A percentile compares a stretch with the other conserved stretches of the same genome.
These are phyloP conservation scores for Electrona antarctica DNA, from an alignment of 2,113 vertebrate genomes.

Conservation along the genomic window DNA sequence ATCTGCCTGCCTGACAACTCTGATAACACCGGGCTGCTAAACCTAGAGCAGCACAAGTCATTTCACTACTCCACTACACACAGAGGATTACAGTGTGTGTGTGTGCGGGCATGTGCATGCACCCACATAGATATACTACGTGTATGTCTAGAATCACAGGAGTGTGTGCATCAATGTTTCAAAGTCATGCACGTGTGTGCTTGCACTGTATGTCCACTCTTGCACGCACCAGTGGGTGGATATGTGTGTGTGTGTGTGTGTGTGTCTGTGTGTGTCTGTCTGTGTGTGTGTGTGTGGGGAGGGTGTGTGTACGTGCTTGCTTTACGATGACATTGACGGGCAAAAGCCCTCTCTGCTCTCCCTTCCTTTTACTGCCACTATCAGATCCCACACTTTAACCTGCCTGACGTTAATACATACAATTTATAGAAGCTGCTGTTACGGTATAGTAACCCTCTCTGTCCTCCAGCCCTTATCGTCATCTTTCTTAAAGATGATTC, in stretches of 20 bases:
- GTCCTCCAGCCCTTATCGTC: constrained; percentile 18
- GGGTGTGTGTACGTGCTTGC: constrained; percentile 20
- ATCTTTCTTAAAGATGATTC: constrained; percentile 53
- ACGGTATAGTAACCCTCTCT: constrained; percentile 28
- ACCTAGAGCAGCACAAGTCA: constrained; percentile 56
- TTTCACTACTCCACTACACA: constrained; percentile 34
- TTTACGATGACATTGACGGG: constrained; percentile 59
- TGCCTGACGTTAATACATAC: constrained; percentile 32
- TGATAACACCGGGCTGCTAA: constrained; percentile 58
- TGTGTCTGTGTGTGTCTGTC: too few relatives aligned
- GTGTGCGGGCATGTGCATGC: not conserved
- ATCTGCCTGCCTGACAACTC: constrained; percentile 63
- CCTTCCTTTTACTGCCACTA: constrained; percentile 52
- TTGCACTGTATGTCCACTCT: constrained; percentile 25
- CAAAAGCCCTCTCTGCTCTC: constrained; percentile 45
- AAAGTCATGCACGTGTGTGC: constrained; percentile 9
- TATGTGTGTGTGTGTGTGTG: too few relatives aligned
- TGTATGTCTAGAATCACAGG: not conserved
- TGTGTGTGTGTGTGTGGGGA: too few relatives aligned
- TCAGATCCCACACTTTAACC: constrained; percentile 64
- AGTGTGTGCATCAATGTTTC: not conserved
- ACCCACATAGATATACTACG: constrained; percentile 19
- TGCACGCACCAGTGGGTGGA: too few relatives aligned
- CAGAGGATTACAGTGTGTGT: constrained; percentile 24
- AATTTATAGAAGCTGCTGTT: constrained; percentile 32